phyloP scores from a whole-genome alignment of 35 echinoderm and acorn worm species.

The Lytechinus pictus region DNA sequence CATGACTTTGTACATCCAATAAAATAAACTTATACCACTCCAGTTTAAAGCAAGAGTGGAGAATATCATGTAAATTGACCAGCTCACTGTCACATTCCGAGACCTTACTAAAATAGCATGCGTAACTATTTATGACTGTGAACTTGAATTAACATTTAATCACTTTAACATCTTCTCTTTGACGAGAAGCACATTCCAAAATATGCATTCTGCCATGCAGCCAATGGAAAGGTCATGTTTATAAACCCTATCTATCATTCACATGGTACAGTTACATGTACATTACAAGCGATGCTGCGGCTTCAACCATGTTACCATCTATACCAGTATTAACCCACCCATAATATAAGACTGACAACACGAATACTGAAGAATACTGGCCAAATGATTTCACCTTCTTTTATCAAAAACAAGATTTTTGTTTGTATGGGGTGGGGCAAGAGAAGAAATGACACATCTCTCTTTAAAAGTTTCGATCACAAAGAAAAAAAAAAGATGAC shows the following conservation, averaged over 20 bases:
- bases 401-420: not conserved
- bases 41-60: not conserved
- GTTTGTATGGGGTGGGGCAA: too few species aligned
- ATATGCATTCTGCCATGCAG: not conserved
- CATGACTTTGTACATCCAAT: too few species aligned
- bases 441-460: too few species aligned
- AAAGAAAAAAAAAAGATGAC: too few species aligned
- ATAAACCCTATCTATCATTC: constrained; percentile 1
- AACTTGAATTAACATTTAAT: constrained; percentile 21
- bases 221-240: constrained; percentile 2
- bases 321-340: not conserved
- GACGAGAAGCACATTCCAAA: not conserved
- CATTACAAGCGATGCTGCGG: not conserved
- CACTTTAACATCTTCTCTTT: not conserved
- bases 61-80: not conserved
- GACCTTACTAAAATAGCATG: not conserved
- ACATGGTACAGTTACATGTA: not conserved
- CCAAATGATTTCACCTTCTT: not conserved
- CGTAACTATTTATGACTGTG: constrained; percentile 10
- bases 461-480: too few species aligned
- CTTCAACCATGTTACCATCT: not conserved
- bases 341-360: not conserved
- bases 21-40: not conserved
- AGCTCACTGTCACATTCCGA: not conserved
- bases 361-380: not conserved